Evolutionary conservation across 2,797 vertebrate genomes (phyloP).

Genomic region (Etheostoma perlongum): DNA sequence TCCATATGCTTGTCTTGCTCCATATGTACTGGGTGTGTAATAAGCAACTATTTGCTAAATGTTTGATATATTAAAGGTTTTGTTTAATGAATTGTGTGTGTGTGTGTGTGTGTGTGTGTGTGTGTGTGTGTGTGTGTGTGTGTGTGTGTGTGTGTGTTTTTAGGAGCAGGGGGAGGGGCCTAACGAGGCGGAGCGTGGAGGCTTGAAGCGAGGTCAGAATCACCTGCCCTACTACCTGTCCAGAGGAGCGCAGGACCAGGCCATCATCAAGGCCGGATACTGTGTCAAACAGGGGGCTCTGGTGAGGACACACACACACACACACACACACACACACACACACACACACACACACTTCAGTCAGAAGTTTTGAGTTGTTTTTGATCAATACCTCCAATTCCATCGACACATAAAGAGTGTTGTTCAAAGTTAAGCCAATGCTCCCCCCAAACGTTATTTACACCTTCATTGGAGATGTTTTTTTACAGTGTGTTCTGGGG

Average conservation of each 20-base stretch:
- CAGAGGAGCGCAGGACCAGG: constrained; percentile 86
- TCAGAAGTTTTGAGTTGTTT: no score
- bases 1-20: no score
- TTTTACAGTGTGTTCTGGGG: no score
- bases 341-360: neutral
- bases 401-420: no score
- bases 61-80: neutral
- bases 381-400: no score
- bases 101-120: no score
- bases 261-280: constrained; percentile 92
- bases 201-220: constrained; percentile 87
- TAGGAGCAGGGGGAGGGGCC: constrained; percentile 86
- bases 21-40: neutral
- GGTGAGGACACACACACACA: constrained; percentile 79
- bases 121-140: constrained; percentile 2
- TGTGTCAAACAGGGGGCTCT: constrained; percentile 97
- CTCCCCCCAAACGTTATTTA: no score
- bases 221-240: constrained; percentile 90
- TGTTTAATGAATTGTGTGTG: neutral
- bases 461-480: no score
- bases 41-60: neutral
- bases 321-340: constrained; percentile 1
- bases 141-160: constrained; percentile 33
- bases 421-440: no score
- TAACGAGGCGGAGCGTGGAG: constrained; percentile 86